phyloP scores from a whole-genome alignment of 2,888 invertebrate species.

The Isotomurus palustris region DNA sequence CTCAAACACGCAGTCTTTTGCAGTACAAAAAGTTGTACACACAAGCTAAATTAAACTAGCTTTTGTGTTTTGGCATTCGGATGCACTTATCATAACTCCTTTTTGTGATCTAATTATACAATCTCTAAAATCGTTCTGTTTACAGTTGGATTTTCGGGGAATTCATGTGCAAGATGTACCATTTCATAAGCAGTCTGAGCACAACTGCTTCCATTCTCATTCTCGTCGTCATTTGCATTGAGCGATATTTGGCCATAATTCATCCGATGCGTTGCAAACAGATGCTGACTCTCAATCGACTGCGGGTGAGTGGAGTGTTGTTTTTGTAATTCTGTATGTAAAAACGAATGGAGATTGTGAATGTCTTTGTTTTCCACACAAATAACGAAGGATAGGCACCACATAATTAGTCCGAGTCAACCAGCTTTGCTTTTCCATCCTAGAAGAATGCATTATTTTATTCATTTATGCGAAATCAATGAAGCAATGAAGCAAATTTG shows the following conservation, averaged over 20 bases:
- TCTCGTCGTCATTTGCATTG: conserved; percentile 79
- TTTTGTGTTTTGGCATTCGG: not conserved
- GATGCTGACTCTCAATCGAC: conserved; percentile 68
- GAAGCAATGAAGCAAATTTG: no score
- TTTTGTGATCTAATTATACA: not conserved
- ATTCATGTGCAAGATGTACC: conserved; percentile 84
- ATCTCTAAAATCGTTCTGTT: no score
- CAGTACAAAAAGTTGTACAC: not conserved
- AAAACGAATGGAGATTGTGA: no score
- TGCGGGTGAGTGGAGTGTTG: conserved; percentile 74
- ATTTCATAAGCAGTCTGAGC: conserved; percentile 80
- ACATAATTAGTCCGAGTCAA: no score
- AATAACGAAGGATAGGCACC: not conserved
- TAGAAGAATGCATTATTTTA: no score
- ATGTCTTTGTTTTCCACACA: no score
- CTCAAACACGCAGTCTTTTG: no score
- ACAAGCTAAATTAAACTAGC: not conserved
- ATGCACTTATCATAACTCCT: no score
- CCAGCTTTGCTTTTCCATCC: no score
- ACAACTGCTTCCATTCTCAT: conserved; percentile 88
- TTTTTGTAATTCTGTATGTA: no score
- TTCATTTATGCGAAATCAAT: no score
- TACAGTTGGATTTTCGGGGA: conserved; percentile 76
- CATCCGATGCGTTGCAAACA: conserved; percentile 79
- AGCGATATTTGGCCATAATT: conserved; percentile 79